phyloP scores from a whole-genome alignment of 2,888 invertebrate genomes.

The Ochropleura plecta region DNA sequence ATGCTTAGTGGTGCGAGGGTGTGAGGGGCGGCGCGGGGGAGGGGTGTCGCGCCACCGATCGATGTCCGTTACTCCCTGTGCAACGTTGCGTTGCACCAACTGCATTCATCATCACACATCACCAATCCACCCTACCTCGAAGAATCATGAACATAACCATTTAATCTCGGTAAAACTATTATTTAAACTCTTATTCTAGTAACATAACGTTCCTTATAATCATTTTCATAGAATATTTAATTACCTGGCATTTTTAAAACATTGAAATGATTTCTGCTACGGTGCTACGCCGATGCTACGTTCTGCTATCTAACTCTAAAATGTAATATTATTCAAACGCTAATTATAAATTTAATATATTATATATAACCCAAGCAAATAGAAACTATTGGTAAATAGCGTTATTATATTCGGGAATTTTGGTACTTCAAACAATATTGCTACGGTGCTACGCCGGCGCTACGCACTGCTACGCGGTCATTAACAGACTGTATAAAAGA shows the following conservation, averaged over 20 bases:
- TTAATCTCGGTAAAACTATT: not conserved
- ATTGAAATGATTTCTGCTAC: constrained; percentile 46
- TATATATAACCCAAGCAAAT: not conserved
- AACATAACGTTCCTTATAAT: not conserved
- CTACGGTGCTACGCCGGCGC: constrained; percentile 61
- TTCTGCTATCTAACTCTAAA: constrained; percentile 38
- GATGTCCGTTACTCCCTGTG: constrained; percentile 84
- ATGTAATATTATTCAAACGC: not conserved
- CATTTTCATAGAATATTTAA: not conserved
- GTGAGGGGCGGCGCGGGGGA: constrained; percentile 58
- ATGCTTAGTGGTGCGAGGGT: constrained; percentile 74
- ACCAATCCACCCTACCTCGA: constrained; percentile 40
- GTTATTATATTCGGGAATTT: not conserved
- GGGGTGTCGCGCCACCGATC: constrained; percentile 76
- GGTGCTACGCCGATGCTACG: constrained; percentile 60
- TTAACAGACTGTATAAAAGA: too few relatives aligned
- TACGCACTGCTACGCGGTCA: constrained; percentile 64
- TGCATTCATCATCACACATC: constrained; percentile 74
- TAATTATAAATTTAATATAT: not conserved
- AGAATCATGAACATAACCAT: not conserved
- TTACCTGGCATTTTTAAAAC: not conserved
- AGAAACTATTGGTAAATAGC: not conserved
- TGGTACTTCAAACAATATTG: constrained; percentile 25
- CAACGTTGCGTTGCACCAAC: constrained; percentile 80
- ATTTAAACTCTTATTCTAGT: not conserved